These are phyloP conservation scores for Megalops cyprinoides DNA, from an alignment of 2,797 vertebrate species.

Conservation along the genomic window DNA sequence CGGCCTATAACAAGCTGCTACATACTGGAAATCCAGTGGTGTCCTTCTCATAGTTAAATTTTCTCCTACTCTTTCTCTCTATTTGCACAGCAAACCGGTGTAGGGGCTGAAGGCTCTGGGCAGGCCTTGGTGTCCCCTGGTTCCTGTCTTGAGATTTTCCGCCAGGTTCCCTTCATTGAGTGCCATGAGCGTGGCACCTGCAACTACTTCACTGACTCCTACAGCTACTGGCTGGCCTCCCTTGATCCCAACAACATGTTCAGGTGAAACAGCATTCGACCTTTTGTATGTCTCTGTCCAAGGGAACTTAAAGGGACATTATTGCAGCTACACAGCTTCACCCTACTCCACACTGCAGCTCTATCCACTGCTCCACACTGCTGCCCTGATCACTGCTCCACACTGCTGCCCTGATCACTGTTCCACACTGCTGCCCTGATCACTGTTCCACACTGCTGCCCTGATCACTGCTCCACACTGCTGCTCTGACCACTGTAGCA, in stretches of 20 bases:
- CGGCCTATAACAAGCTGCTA: too few relatives aligned
- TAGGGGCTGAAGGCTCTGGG: constrained; percentile 83
- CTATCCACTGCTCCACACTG: background rate
- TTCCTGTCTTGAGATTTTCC: constrained; percentile 86
- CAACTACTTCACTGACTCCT: constrained; percentile 88
- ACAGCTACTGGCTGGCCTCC: constrained; percentile 88
- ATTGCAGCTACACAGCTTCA: too few relatives aligned
- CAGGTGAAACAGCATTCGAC: too few relatives aligned
- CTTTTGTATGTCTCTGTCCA: background rate
- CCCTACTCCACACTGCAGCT: background rate
- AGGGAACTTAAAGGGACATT: background rate
- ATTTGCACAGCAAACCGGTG: constrained; percentile 78
- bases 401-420: background rate
- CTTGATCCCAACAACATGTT: constrained; percentile 78
- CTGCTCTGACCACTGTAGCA: background rate
- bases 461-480: background rate
- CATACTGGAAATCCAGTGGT: too few relatives aligned
- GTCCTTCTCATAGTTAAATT: too few relatives aligned
- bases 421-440: background rate
- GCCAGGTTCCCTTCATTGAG: constrained; percentile 84
- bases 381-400: background rate
- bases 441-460: background rate
- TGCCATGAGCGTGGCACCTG: constrained; percentile 85
- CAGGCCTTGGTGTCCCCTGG: constrained; percentile 86
- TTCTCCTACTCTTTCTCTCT: background rate